phyloP scores from a whole-genome alignment of 30 jellyfish, hydroid and myxozoan species.

The Hydra vulgaris region DNA sequence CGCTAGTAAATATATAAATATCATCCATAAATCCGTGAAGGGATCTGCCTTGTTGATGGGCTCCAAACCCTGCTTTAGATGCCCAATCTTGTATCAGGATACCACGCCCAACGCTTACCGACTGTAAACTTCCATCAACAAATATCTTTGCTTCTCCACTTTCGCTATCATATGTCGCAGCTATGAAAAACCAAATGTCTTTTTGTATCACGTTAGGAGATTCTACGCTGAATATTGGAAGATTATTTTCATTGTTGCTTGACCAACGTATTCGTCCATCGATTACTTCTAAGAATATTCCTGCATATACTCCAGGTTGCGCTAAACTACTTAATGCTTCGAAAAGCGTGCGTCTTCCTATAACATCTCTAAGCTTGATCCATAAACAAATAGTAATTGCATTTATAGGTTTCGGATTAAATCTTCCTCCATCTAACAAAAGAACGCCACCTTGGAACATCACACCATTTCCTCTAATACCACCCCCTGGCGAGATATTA shows the following conservation, averaged over 20 bases:
- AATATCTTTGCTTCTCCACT: constrained; percentile 81
- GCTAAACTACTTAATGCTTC: constrained; percentile 62
- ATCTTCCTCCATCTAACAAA: constrained; percentile 63
- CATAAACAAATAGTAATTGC: constrained; percentile 79
- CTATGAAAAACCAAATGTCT: constrained; percentile 72
- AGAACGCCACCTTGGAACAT: constrained; percentile 85
- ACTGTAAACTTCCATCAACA: constrained; percentile 65
- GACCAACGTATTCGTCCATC: constrained; percentile 84
- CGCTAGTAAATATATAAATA: constrained; percentile 61
- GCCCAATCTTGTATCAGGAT: constrained; percentile 81
- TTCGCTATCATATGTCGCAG: constrained; percentile 75
- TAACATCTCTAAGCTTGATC: constrained; percentile 65
- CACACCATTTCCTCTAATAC: constrained; percentile 92
- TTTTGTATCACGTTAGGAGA: constrained; percentile 42
- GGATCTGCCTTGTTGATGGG: constrained; percentile 68
- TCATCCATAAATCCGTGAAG: constrained; percentile 76
- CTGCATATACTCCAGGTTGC: constrained; percentile 36
- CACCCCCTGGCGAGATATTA: constrained; percentile 93
- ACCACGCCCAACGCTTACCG: constrained; percentile 79
- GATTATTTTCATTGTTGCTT: constrained; percentile 57
- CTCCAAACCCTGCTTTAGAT: constrained; percentile 87
- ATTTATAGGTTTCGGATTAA: constrained; percentile 73
- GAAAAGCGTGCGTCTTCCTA: constrained; percentile 66
- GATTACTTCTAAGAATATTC: constrained; percentile 45
- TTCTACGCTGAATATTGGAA: constrained; percentile 51